Evolutionary conservation across 53 echinoderm and acorn worm species (phyloP).

Genomic region (Actinopyga echinites): DNA sequence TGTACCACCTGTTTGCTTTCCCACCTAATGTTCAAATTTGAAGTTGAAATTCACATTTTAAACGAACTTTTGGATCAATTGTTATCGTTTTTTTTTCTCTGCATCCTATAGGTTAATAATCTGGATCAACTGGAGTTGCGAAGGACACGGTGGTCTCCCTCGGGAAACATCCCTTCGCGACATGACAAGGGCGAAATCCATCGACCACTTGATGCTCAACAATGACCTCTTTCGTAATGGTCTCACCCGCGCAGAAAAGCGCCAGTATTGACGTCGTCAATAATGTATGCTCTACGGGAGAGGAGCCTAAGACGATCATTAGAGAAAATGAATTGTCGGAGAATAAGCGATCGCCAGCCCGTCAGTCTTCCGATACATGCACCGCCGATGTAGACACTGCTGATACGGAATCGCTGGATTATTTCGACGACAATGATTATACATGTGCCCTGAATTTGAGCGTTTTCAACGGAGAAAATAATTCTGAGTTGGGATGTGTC

Average conservation of each 20-base stretch:
- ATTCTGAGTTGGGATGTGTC: conserved; percentile 27
- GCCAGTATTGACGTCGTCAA: conserved; percentile 71
- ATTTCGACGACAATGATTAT: conserved; percentile 39
- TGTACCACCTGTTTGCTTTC: conserved; percentile 32
- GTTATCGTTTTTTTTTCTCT: not conserved
- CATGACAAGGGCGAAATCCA: conserved; percentile 21
- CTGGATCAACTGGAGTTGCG: no score
- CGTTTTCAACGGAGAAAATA: conserved; percentile 26
- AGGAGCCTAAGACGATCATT: conserved; percentile 54
- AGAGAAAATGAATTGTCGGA: conserved; percentile 41
- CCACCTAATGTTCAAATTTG: not conserved
- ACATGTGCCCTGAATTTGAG: conserved; percentile 19
- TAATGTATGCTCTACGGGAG: conserved; percentile 36
- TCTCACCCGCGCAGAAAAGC: conserved; percentile 86
- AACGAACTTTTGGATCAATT: not conserved
- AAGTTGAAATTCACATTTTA: not conserved
- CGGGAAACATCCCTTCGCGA: no score
- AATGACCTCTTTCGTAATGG: conserved; percentile 86
- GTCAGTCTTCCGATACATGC: conserved; percentile 40
- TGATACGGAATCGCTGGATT: conserved; percentile 42
- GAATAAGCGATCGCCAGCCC: conserved; percentile 38
- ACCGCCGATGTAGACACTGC: conserved; percentile 34
- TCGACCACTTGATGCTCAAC: conserved; percentile 29
- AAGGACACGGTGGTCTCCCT: no score
- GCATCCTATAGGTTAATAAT: conserved; percentile 3